A percentile compares a stretch with the other conserved stretches of the same genome.
phyloP scores from a whole-genome alignment of 1,140 invertebrate species.

The Penaeus chinensis region DNA sequence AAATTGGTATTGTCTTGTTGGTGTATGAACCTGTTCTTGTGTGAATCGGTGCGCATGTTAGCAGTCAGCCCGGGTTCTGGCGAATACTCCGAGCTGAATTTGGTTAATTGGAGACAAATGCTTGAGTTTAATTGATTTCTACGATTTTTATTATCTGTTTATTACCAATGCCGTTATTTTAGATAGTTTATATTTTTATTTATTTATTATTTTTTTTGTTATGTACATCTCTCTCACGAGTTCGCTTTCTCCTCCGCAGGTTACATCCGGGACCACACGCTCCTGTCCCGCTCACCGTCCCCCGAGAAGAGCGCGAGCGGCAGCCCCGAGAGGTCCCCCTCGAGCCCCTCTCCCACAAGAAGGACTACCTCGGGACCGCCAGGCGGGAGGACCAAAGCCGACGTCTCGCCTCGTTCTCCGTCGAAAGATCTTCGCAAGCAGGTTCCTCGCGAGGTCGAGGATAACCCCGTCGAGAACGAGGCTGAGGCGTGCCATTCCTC shows the following conservation, averaged over 20 bases:
- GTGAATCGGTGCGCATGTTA: too few relatives aligned
- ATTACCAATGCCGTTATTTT: too few relatives aligned
- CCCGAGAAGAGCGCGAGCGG: conserved; percentile 4
- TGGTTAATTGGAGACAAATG: too few relatives aligned
- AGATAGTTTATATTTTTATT: too few relatives aligned
- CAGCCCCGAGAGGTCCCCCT: background rate
- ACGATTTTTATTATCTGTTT: too few relatives aligned
- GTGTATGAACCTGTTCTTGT: too few relatives aligned
- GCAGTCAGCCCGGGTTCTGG: too few relatives aligned
- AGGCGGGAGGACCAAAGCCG: background rate
- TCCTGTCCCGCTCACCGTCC: conserved; percentile 16
- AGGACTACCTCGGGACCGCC: background rate
- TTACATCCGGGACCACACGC: conserved; percentile 6
- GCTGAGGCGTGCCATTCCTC: conserved; percentile 22
- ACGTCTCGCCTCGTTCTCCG: background rate
- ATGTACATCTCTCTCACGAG: background rate
- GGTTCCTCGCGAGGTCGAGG: background rate
- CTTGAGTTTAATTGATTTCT: too few relatives aligned
- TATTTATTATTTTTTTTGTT: too few relatives aligned
- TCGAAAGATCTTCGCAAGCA: background rate
- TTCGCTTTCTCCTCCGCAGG: background rate
- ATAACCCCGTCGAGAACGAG: background rate
- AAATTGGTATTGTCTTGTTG: too few relatives aligned
- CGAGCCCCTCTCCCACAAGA: too few relatives aligned
- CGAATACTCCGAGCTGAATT: too few relatives aligned